Conservation (phyloP, 1,140 invertebrate species). For the Bombus sylvicola region DNA sequence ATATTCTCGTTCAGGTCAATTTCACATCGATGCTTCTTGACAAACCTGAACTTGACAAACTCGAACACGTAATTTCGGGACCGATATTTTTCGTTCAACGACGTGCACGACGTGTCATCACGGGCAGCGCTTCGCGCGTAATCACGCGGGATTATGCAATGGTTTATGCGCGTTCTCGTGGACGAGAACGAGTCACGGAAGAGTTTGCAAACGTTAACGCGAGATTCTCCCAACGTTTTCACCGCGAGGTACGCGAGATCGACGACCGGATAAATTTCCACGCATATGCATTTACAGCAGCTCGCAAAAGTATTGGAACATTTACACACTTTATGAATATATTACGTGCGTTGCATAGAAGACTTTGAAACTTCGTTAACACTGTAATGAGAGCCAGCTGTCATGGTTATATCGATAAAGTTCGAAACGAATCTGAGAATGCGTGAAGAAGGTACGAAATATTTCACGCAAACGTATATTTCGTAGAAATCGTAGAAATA, state of each 20-base stretch:
- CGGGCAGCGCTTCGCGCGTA: not conserved
- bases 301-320: not conserved
- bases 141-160: slow-evolving; percentile 21
- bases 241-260: not conserved
- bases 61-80: not conserved
- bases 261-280: not conserved
- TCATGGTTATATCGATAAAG: no score
- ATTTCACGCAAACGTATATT: no score
- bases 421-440: no score
- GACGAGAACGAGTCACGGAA: slow-evolving; percentile 14
- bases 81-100: not conserved
- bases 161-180: slow-evolving; percentile 12
- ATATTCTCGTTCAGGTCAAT: not conserved
- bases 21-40: not conserved
- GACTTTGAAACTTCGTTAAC: no score
- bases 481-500: no score
- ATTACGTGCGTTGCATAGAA: no score
- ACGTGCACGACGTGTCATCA: not conserved
- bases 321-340: not conserved
- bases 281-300: not conserved
- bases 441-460: no score
- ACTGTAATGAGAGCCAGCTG: no score
- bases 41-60: no score
- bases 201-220: not conserved
- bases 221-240: slow-evolving; percentile 11